Base-by-base conservation (phyloP, 1,140 invertebrate species). In the Panonychus citri region DNA sequence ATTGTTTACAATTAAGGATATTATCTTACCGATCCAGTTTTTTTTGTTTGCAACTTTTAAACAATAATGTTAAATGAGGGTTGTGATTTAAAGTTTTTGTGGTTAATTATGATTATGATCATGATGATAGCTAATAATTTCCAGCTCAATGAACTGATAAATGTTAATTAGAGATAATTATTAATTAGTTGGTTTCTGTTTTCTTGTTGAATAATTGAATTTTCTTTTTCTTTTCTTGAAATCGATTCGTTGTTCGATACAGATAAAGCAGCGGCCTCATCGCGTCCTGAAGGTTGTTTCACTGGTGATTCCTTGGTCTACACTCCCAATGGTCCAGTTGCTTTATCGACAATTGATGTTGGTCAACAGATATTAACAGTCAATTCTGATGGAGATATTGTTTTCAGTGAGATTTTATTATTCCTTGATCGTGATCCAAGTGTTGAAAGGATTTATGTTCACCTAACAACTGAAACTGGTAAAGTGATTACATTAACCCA, bases 191-290 rank as follows among this genome's bases (percentile, higher is more conserved):
- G n/a, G n/a, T n/a, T n/a, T n/a, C n/a, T n/a, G n/a, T n/a, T n/a
- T n/a, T n/a, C n/a, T n/a, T n/a, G n/a, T n/a, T n/a, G n/a, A n/a
- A 17, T 40, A 40, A 40, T 40, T 17, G 13, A 17, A 1, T 40
- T n/a, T 40, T 46, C 24, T 46, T 3, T 19, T 24, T 46, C 42
- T 46, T 5, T 19, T 46, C n/a, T n/a, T n/a, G n/a, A n/a, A n/a
- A n/a, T 3, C 43, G 2, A 12, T 26, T 15, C 27, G 24, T 51
- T 27, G 15, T 27, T 51, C 24, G 7, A 8, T 4, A 10, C 79
- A 95, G 89, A 94, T 74, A 89, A 87, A 17, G 85, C 85, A n/a
- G 81, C 85, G 17, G 81, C 81, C 59, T 78, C 79, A 1, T 78
- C 75, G n/a, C 81, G 80, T 64, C 77, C 53, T 27, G 43, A 46